phyloP scores from a whole-genome alignment of 2,888 invertebrate species.

The Plebejus anna region DNA sequence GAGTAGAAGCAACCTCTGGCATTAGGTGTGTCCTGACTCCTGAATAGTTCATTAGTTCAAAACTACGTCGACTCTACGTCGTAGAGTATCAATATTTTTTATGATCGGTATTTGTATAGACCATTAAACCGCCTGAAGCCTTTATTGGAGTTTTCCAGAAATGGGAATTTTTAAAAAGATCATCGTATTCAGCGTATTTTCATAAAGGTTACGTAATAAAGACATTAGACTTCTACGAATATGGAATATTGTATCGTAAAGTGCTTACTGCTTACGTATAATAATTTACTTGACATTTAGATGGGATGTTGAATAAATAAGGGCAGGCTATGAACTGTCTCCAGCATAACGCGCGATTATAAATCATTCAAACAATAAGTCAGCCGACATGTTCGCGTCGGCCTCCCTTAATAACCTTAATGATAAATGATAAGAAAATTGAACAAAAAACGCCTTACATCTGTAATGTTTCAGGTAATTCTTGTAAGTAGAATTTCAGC shows the following conservation, averaged over 20 bases:
- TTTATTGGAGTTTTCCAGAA: not conserved
- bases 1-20: not conserved
- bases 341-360: conserved; percentile 44
- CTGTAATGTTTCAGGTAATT: not conserved
- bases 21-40: not conserved
- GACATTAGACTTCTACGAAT: not conserved
- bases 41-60: not conserved
- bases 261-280: not conserved
- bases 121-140: not conserved
- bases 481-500: not conserved
- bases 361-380: conserved; percentile 48
- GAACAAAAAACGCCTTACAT: conserved; percentile 13
- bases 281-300: conserved; percentile 31
- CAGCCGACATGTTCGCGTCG: conserved; percentile 29
- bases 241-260: conserved; percentile 4
- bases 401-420: conserved; percentile 25
- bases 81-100: not conserved
- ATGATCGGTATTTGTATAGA: not conserved
- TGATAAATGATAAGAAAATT: conserved; percentile 28
- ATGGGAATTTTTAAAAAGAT: not conserved
- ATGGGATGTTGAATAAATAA: conserved; percentile 44
- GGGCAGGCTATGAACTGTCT: conserved; percentile 44
- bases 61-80: not conserved
- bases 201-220: not conserved
- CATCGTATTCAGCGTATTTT: not conserved